Evolutionary conservation across 2,113 vertebrate species (phyloP), one percentile per base, ranked within the genome.

Genomic region (Neopipo cinnamomea): DNA sequence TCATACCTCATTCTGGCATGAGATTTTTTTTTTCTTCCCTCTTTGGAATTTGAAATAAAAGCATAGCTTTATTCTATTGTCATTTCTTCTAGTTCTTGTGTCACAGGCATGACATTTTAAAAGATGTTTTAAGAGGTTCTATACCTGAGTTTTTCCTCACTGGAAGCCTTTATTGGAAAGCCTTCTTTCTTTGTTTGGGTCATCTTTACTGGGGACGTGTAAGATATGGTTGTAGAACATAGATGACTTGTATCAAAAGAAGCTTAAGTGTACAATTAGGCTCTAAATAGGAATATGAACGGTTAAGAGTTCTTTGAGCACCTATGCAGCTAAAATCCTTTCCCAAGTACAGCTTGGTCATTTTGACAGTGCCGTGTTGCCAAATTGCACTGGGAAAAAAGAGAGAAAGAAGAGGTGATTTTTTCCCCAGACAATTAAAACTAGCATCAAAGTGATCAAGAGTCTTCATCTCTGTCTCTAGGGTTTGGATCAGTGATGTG

Each of bases 1-100:
- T 93, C 87, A 6, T 95, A 95, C 93, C 96, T 95, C 90, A 91
- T 96, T 97, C 91, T 96, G 94, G 73, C 88, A 39, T 66, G 33
- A 93, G 81, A 6, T 39, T 35, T 42, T 58, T 70, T 47, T 24
- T 3, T 3, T 0, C 0, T 10, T 27, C 5, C 6, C 44, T 5
- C 47, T 68, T 91, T 65, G 73, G 89, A 91, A 82, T 72, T 61
- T 78, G 41, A 85, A 89, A 52, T 82, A 85, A 72, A 93, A 92
- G 30, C 61, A 12, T 62, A 66, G 77, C 41, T 94, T 85, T 89
- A 85, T 93, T 73, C 3, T 1, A 7, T 65, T 82, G 61, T 94
- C 8, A 16, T 91, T 94, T 70, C 41, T 65, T 91, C 27, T 46
- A 49, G 28, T 79, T 91, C 25, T 87, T 65, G 11, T 67, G 81